phyloP scores from a whole-genome alignment of 2,797 vertebrate genomes.

The Oreochromis mossambicus region DNA sequence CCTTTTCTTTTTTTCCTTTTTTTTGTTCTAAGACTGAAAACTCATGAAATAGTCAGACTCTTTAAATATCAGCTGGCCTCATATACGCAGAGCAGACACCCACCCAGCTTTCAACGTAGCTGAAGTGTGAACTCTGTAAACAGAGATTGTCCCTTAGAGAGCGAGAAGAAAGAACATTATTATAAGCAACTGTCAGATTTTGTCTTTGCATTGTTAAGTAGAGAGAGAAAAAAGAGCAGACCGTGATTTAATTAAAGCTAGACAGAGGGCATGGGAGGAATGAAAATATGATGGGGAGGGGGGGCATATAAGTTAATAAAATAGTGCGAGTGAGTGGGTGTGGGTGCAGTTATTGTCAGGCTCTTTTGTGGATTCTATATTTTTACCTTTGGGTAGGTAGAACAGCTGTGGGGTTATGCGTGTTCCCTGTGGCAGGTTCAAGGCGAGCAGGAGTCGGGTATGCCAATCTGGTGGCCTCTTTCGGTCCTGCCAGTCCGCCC shows the following conservation, averaged over 20 bases:
- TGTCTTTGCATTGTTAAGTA: slow-evolving; percentile 55
- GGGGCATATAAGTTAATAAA: slow-evolving; percentile 33
- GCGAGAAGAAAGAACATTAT: slow-evolving; percentile 49
- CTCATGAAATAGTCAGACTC: slow-evolving; percentile 43
- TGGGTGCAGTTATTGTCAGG: slow-evolving; percentile 20
- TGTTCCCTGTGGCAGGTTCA: slow-evolving; percentile 55
- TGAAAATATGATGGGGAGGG: background rate
- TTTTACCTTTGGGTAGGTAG: slow-evolving; percentile 42
- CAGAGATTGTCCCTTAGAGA: slow-evolving; percentile 56
- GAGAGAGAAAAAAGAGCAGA: background rate
- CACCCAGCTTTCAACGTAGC: slow-evolving; percentile 19
- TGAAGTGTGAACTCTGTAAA: slow-evolving; percentile 62
- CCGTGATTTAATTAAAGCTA: slow-evolving; percentile 60
- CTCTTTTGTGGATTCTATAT: background rate
- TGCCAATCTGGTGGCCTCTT: slow-evolving; percentile 63
- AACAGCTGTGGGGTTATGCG: slow-evolving; percentile 22
- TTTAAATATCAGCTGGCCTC: slow-evolving; percentile 40
- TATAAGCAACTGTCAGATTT: slow-evolving; percentile 63
- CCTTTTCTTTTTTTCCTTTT: background rate
- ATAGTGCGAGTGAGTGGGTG: slow-evolving; percentile 7
- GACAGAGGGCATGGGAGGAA: slow-evolving; percentile 29
- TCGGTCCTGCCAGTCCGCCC: slow-evolving; percentile 42
- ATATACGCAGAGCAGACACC: slow-evolving; percentile 14
- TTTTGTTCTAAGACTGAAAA: slow-evolving; percentile 15
- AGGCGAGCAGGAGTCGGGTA: slow-evolving; percentile 45